phyloP scores from a whole-genome alignment of 2,113 vertebrate genomes.

The Sinosuthora webbiana region DNA sequence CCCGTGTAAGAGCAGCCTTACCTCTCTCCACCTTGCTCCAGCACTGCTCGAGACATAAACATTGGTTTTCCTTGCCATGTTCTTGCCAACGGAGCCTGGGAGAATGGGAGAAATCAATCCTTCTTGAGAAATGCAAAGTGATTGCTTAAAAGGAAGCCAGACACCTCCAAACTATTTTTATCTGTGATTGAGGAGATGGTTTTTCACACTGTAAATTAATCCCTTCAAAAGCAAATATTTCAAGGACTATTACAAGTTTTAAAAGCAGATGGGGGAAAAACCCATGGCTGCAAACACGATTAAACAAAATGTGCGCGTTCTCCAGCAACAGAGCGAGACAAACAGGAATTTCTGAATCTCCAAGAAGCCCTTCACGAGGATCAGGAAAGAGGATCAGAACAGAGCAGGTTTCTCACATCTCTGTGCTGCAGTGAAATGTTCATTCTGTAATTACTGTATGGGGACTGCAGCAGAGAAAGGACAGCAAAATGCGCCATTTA shows the following conservation, averaged over 20 bases:
- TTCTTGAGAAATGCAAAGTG: background rate
- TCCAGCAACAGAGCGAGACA: background rate
- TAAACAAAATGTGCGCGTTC: background rate
- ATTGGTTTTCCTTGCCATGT: conserved; percentile 91
- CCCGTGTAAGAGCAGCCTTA: conserved; percentile 54
- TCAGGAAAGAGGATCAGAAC: background rate
- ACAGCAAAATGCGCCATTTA: background rate
- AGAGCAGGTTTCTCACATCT: background rate
- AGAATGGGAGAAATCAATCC: background rate
- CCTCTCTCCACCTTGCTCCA: conserved; percentile 94
- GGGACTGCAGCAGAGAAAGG: background rate
- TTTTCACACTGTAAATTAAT: background rate
- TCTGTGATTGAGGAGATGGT: background rate
- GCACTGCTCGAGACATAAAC: conserved; percentile 95
- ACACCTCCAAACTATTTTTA: background rate
- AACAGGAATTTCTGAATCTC: background rate
- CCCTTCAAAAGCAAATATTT: background rate
- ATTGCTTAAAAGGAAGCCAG: background rate
- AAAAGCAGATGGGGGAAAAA: conserved; percentile 1
- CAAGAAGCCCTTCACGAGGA: background rate
- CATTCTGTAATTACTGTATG: fast-evolving
- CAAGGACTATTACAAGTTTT: background rate
- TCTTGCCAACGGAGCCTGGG: conserved; percentile 90
- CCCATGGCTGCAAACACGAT: background rate
- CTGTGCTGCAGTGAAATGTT: background rate